Base-by-base conservation (phyloP, 2,797 vertebrate genomes). In the Spinibarbus caldwelli region DNA sequence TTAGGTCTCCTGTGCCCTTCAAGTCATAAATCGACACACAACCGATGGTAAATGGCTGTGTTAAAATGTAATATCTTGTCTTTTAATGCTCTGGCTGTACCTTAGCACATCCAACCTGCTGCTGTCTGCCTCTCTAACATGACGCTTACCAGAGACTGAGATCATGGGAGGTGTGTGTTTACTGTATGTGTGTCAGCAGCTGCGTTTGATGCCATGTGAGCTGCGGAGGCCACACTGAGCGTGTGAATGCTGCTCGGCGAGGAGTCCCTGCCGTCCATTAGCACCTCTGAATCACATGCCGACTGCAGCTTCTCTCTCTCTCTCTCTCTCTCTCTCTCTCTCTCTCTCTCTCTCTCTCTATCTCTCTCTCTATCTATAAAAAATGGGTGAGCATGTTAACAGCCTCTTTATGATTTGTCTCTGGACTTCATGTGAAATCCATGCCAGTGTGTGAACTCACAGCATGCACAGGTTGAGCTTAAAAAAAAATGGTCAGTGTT, bases 11-110 rank as follows among this genome's bases (percentile, higher is more conserved):
- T 29, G 38, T 64, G 57, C 26, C 3, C 15, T 64, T 62, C 57
- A 43, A 8, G n/a, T 64, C 38, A 64, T 45, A 64, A 78, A 78
- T 62, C 15, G 23, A 41, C 4, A 41, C 52, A 17, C 49, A 77
- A 57, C 17, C 2, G 5, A 64, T 78, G 15, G 36, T 62, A 78
- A 78, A 43, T 41, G 76, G 23, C 54, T 62, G 36, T 78, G 15
- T 38, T 78, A 3, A 78, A 62, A 78, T 62, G n/a, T 62, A 78
- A 78, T 62, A 43, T 59, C 54, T 78, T 29, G 23, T 62, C 54
- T 26, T 59, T 78, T 41, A 59, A 26, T 23, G 11, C 15, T 82
- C 12, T 36, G 54, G 34, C 34, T 49, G 67, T 84, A n/a, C 57
- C 64, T 68, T 34, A 52, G 23, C 5, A 72, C 29, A 9, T 73